Evolutionary conservation across 2,113 vertebrate genomes (phyloP).

Genomic region (Todiramphus chloris): DNA sequence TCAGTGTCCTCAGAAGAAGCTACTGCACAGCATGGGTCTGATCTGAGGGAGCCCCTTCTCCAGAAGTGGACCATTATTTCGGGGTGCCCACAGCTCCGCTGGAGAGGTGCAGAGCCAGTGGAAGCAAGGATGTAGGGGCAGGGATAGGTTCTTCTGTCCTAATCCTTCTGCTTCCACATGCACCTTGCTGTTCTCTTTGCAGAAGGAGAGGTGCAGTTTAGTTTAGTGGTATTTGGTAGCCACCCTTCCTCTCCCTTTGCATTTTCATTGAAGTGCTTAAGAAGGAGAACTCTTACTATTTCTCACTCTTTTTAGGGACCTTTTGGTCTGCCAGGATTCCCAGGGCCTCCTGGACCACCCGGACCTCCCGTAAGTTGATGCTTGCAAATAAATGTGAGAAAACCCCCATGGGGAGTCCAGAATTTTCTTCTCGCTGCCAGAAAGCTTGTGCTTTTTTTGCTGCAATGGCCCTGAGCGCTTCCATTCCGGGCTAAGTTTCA

Average conservation of each 20-base stretch:
- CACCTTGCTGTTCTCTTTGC: background rate
- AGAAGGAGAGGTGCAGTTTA: background rate
- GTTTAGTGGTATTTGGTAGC: background rate
- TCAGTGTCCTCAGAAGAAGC: background rate
- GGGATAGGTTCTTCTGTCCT: background rate
- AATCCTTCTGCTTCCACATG: background rate
- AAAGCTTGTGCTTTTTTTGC: background rate
- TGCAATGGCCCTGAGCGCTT: background rate
- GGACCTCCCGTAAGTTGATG: slow-evolving; percentile 89
- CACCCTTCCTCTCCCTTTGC: background rate
- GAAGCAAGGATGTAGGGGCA: background rate
- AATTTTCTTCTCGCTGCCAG: background rate
- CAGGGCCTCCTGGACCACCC: slow-evolving; percentile 86
- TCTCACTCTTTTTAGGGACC: slow-evolving; percentile 78
- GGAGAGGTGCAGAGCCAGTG: background rate
- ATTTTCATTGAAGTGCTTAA: background rate
- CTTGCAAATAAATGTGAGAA: background rate
- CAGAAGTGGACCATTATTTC: background rate
- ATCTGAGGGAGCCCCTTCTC: background rate
- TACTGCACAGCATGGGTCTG: background rate
- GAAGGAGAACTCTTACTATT: background rate
- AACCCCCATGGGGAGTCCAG: background rate
- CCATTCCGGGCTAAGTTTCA: background rate
- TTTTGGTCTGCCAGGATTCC: slow-evolving; percentile 87
- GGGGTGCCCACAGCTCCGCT: background rate